A percentile compares a stretch with the other conserved stretches of the same genome.
These are phyloP conservation scores for Pavo muticus DNA, from an alignment of 2,113 vertebrate species.

Conservation along the genomic window DNA sequence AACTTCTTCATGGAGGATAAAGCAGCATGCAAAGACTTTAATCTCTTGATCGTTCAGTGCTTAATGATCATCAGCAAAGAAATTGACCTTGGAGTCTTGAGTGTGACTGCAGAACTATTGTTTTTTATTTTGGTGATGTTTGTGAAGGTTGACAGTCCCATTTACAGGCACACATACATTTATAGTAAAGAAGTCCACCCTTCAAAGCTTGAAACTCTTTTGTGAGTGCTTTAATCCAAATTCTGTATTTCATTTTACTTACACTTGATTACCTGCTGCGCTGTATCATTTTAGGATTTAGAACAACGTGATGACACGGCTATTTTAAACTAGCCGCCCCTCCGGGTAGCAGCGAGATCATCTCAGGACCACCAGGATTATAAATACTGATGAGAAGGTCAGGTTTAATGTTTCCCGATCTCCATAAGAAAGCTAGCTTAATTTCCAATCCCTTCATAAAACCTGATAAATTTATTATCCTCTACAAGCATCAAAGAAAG, in stretches of 20 bases:
- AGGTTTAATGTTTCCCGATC: conserved; percentile 78
- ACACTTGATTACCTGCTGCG: background rate
- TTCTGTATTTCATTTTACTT: background rate
- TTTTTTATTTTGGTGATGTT: background rate
- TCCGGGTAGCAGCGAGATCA: conserved; percentile 57
- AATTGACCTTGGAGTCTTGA: conserved; percentile 20
- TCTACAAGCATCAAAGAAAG: conserved; percentile 33
- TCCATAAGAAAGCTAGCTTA: conserved; percentile 69
- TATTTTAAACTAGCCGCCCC: conserved; percentile 76
- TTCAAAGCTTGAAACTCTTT: background rate
- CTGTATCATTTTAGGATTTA: conserved; percentile 27
- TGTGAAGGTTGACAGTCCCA: background rate
- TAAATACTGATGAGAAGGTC: conserved; percentile 81
- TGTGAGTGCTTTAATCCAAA: background rate
- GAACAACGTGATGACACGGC: conserved; percentile 47
- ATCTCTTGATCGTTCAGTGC: conserved; percentile 36
- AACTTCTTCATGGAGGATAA: background rate
- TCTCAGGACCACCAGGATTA: conserved; percentile 73
- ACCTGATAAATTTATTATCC: conserved; percentile 55
- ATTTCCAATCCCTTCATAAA: conserved; percentile 53
- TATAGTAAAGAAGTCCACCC: background rate
- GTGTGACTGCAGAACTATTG: background rate
- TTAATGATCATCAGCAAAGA: background rate
- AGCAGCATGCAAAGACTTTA: conserved; percentile 9
- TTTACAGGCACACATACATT: background rate